phyloP scores from a whole-genome alignment of 2,888 invertebrate genomes.

The Dryococelus australis region DNA sequence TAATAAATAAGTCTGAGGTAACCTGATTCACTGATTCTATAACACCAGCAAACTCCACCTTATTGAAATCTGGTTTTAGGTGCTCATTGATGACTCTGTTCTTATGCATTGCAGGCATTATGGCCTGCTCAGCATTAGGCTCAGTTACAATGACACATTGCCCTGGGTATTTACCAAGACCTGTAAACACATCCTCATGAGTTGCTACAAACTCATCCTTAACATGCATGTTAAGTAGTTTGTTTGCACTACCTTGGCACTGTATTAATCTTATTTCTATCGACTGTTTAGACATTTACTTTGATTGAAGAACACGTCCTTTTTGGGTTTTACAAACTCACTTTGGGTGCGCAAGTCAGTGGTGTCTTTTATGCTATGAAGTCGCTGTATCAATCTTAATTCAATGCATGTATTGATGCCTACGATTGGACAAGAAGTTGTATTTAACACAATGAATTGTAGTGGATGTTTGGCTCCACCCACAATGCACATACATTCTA shows the following conservation, averaged over 20 bases:
- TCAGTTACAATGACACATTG: not conserved
- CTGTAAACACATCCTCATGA: not conserved
- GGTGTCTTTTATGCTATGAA: not conserved
- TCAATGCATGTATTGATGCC: not conserved
- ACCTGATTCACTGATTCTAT: slow-evolving; percentile 3
- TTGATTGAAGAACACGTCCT: too few species aligned
- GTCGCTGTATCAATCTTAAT: not conserved
- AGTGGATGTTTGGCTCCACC: not conserved
- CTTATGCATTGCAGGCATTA: not conserved
- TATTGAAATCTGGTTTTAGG: not conserved
- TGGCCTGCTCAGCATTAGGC: not conserved
- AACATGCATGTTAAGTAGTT: not conserved
- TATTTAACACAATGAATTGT: not conserved
- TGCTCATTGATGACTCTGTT: not conserved
- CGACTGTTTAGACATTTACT: too few species aligned
- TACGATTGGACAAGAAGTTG: not conserved
- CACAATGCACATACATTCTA: not conserved
- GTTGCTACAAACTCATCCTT: not conserved
- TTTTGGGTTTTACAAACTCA: not conserved
- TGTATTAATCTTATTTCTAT: too few species aligned
- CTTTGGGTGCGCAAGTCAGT: not conserved
- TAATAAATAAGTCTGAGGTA: not conserved
- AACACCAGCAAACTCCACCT: not conserved
- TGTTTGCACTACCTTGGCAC: too few species aligned
- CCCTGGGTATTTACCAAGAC: not conserved